Evolutionary conservation across 2,797 vertebrate species (phyloP).

Genomic region (Steatocranus sp.): DNA sequence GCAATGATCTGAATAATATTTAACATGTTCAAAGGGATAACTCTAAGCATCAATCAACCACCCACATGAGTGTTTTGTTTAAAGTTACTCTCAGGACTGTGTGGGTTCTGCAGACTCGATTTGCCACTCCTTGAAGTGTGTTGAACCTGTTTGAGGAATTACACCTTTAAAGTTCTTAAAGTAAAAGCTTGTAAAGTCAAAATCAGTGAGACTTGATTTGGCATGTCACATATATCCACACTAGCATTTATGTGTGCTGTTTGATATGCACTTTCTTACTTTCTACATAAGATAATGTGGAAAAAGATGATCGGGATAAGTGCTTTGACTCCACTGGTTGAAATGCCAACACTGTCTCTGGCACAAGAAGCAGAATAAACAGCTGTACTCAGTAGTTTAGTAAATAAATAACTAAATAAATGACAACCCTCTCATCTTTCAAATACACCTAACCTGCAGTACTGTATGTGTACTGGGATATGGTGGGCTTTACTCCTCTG

Average conservation of each 20-base stretch:
- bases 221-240: not conserved
- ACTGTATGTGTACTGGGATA: not conserved
- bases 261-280: not conserved
- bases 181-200: not conserved
- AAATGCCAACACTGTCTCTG: not conserved
- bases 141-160: not conserved
- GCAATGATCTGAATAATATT: not conserved
- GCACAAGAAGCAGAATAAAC: not conserved
- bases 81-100: not conserved
- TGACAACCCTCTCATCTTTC: not conserved
- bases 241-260: not conserved
- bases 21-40: not conserved
- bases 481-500: not conserved
- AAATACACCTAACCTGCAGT: not conserved
- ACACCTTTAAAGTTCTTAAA: not conserved
- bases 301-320: not conserved
- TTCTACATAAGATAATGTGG: not conserved
- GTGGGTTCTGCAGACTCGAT: conserved; percentile 7
- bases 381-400: not conserved
- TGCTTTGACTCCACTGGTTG: not conserved
- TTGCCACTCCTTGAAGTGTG: not conserved
- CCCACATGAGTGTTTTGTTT: conserved; percentile 16
- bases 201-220: not conserved
- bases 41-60: not conserved
- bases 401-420: not conserved